Base-by-base conservation (phyloP, 1,140 invertebrate species). In the Caenorhabditis latens region DNA sequence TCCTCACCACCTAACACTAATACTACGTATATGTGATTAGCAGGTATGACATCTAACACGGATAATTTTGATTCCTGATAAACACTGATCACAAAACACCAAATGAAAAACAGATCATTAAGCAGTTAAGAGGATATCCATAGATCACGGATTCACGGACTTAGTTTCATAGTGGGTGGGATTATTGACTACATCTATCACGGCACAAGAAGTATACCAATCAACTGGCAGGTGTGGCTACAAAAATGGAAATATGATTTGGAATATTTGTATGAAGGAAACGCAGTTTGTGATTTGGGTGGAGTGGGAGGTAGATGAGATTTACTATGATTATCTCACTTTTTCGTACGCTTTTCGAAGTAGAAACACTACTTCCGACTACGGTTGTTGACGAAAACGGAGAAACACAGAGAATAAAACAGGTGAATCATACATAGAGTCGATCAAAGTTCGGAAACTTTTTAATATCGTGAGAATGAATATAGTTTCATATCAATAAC, bases 401-500 rank as follows among this genome's bases (percentile, higher is more conserved):
- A 32, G 2, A 32, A 32, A 32, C 0, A 32, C 32, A 32, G 2
- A 32, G 2, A 32, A 32, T 32, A 32, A 32, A 32, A 32, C 32
- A 32, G 32, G 32, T 32, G 32, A 32, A 32, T 32, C 32, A 32
- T 32, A 32, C 32, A 32, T 11, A 79, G 1, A 6, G n/a, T 4
- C 8, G 71, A 50, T 50, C 46, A 79, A 79, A 79, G 71, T 79
- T 79, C 71, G 24, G 46, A 50, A 24, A 13, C 46, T 8, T 79
- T 79, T 79, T 24, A 9, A 24, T 21, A 11, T 1, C 21, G n/a
- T 79, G 71, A 19, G 46, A 79, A 79, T 43, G 32, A 71, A 71
- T 43, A 71, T 67, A 71, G 42, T 43, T 46, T 43, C 14, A 21
- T 71, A 19, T 71, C 19, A 71, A 32, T 53, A 53, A 16, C 32